phyloP scores from a whole-genome alignment of 1,140 invertebrate genomes.

The Reticulitermes speratus region DNA sequence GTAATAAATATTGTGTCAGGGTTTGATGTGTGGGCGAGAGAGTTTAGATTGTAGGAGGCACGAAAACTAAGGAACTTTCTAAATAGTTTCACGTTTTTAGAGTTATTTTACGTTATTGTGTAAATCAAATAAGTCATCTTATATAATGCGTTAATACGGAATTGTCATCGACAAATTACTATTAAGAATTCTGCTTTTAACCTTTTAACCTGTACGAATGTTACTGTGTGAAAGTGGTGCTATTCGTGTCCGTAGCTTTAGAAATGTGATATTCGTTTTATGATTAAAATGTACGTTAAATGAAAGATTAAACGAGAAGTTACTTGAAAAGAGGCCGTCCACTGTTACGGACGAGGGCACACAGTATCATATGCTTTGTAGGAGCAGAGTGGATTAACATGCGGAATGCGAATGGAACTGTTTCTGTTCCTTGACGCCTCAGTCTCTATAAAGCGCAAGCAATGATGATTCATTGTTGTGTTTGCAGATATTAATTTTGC shows the following conservation, averaged over 20 bases:
- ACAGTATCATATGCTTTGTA: neutral
- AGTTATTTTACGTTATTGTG: neutral
- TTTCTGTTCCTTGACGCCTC: too few relatives aligned
- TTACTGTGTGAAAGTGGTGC: neutral
- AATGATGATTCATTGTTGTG: too few relatives aligned
- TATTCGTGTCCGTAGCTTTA: neutral
- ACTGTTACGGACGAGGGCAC: neutral
- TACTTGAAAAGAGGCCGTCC: neutral
- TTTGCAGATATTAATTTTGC: too few relatives aligned
- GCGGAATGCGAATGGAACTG: too few relatives aligned
- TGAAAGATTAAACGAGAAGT: neutral
- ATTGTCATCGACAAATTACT: neutral
- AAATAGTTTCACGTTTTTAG: neutral
- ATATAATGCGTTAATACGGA: neutral
- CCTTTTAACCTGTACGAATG: neutral
- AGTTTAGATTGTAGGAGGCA: neutral
- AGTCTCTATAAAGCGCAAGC: too few relatives aligned
- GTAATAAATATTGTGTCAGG: neutral
- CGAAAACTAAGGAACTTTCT: neutral
- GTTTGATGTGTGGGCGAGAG: neutral
- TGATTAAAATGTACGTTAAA: neutral
- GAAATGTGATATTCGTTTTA: neutral
- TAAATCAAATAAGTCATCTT: neutral
- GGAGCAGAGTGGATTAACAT: too few relatives aligned
- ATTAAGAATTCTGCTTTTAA: neutral